Base-by-base conservation (phyloP, 2,113 vertebrate genomes). In the Mirounga angustirostris region DNA sequence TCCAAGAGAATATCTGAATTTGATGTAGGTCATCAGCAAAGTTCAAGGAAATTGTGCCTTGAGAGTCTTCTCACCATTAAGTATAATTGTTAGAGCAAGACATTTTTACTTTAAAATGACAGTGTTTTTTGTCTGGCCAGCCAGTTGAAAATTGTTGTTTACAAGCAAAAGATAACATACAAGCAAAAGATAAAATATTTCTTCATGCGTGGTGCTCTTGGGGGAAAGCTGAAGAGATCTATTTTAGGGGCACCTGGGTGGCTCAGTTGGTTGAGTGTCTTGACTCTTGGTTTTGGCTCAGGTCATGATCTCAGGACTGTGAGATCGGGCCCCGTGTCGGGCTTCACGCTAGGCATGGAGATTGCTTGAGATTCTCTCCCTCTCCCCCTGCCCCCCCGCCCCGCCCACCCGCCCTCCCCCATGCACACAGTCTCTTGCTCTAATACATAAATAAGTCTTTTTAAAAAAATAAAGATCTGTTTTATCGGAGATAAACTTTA, bases 401-500 rank as follows among this genome's bases (percentile, higher is more conserved):
- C 6, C 30, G 14, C 13, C 15, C 0, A 7, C 33, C 65, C 33
- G 13, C 13, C 15, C 0, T 21, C 33, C 65, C 33, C 30, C 8
- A 3, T 67, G 65, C 14, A 33, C 7, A n/a, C 30, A 30, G 13
- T 30, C 12, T 63, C 28, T 65, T 30, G 63, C 65, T 69, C 16
- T n/a, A 69, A 36, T 69, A 69, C 7, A 69, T 69, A 36, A 69
- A n/a, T 69, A 69, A 36, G 3, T 69, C 8, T 69, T 69, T 65
- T 36, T 4, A 10, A 36, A 69, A 33, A 69, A 69, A 21, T 58
- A 58, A 58, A 59, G 65, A 30, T n/a, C 18, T n/a, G 79, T 65
- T 87, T 79, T 88, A 63, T 63, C 94, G 63, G 21, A 58, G 15
- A n/a, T 67, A 69, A 71, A 76, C 4, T 88, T 82, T 69, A 91